These are phyloP conservation scores for Thomomys bottae DNA, from an alignment of 2,113 vertebrate genomes.

Conservation along the genomic window DNA sequence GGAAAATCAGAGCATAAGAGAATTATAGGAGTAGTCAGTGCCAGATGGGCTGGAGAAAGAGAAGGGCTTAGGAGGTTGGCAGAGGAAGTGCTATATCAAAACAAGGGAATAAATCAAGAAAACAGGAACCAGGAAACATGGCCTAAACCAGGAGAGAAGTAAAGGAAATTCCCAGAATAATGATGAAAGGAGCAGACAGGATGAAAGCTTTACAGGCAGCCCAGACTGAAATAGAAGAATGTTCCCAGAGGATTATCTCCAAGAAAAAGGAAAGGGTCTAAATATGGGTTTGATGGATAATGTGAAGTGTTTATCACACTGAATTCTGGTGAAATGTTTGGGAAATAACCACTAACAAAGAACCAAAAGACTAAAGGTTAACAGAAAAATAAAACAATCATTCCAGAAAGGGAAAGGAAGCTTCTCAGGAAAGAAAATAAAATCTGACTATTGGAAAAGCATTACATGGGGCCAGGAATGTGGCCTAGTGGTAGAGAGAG, in stretches of 20 bases:
- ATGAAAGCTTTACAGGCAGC: background rate
- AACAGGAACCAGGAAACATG: constrained; percentile 55
- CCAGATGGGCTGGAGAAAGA: background rate
- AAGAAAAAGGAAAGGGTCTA: background rate
- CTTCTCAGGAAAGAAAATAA: constrained; percentile 11
- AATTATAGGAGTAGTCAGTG: background rate
- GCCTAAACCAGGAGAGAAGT: background rate
- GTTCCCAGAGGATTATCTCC: background rate
- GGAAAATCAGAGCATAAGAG: background rate
- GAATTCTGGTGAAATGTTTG: background rate
- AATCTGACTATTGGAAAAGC: no score
- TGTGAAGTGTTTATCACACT: background rate
- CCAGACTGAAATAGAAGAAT: background rate
- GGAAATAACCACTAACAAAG: background rate
- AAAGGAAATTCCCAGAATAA: constrained; percentile 52
- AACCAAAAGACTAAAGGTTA: constrained; percentile 27
- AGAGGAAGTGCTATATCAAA: constrained; percentile 30
- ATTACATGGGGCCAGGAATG: no score
- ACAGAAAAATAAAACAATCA: constrained; percentile 31
- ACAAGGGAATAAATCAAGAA: constrained; percentile 61
- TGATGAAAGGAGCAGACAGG: constrained; percentile 22
- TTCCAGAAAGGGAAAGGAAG: background rate
- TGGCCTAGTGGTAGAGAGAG: no score
- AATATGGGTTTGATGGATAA: background rate
- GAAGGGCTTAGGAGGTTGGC: background rate